Conservation (phyloP, 2,113 vertebrate genomes). For the Dromaius novaehollandiae region DNA sequence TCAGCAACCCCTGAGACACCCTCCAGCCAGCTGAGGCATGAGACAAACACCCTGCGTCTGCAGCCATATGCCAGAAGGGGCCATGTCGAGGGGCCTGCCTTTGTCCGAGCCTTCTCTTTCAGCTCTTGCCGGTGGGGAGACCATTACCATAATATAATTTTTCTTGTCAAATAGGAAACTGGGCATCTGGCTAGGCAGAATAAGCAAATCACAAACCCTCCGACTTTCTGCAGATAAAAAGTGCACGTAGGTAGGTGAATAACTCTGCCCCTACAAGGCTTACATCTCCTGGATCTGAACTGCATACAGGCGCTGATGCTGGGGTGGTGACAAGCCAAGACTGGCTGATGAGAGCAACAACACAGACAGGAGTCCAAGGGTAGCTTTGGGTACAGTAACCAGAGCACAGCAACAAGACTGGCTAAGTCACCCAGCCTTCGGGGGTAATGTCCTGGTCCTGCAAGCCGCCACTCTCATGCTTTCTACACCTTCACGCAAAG, state of each 20-base stretch:
- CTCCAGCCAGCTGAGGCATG: neutral
- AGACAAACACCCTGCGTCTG: neutral
- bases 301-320: neutral
- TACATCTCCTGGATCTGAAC: neutral
- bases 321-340: neutral
- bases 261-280: neutral
- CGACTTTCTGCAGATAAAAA: neutral
- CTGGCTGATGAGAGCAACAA: neutral
- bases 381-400: neutral
- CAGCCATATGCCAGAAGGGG: neutral
- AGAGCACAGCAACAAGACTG: neutral
- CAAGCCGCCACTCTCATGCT: neutral
- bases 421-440: neutral
- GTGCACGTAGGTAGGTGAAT: neutral
- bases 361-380: neutral
- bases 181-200: neutral
- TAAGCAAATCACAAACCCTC: neutral
- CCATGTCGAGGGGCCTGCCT: neutral
- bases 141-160: neutral
- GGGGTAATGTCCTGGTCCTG: fast-evolving
- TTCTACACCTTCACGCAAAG: neutral
- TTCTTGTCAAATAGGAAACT: neutral
- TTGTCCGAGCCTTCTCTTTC: neutral
- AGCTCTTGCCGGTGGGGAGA: neutral
- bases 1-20: neutral